Conservation (phyloP, 2,113 vertebrate genomes). For the Aspiorhynchus laticeps region DNA sequence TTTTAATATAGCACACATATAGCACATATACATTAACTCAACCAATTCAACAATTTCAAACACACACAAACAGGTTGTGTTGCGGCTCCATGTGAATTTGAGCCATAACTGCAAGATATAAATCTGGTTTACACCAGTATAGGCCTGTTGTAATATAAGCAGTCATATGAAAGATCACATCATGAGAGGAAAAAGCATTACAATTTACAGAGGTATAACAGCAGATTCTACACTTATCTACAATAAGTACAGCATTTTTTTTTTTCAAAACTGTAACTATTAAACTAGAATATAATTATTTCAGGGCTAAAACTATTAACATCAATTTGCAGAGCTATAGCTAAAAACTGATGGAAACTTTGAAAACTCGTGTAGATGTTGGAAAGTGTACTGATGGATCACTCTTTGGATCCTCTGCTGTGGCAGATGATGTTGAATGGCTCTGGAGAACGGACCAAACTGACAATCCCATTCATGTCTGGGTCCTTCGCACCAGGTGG, state of each 20-base stretch:
- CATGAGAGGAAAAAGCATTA: background rate
- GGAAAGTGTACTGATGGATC: background rate
- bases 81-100: background rate
- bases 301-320: background rate
- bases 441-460: constrained; percentile 33
- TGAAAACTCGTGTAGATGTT: background rate
- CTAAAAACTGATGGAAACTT: no score
- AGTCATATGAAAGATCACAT: background rate
- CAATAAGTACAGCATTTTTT: background rate
- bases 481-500: background rate
- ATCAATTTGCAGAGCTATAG: no score
- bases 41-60: background rate
- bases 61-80: background rate
- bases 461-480: constrained; percentile 27
- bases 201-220: background rate
- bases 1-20: background rate
- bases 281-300: background rate
- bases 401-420: constrained; percentile 1
- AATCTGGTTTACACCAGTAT: background rate
- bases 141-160: background rate
- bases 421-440: constrained; percentile 40
- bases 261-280: background rate
- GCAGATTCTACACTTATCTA: background rate
- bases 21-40: background rate
- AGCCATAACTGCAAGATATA: background rate